Evolutionary conservation across 2,888 invertebrate species (phyloP), one percentile per base, ranked within the genome.

Genomic region (Troglohyphantes excavatus): DNA sequence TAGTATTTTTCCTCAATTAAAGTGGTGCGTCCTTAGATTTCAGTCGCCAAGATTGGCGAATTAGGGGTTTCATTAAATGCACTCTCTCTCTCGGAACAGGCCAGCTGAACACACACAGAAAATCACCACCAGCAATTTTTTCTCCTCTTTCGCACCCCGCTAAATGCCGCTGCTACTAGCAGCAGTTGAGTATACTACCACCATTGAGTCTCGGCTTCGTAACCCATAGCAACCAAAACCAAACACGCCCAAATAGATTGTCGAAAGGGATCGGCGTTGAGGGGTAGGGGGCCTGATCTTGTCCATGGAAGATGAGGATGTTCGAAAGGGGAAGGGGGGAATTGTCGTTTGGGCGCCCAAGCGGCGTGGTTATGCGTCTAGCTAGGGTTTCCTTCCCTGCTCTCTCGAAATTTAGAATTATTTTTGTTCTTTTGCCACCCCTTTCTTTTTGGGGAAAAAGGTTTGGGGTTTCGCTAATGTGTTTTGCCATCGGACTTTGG

Each of bases 321-420:
- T 76, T 76, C 65, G 39, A 76, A 21, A 21, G 68, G 67, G 85
- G 65, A 39, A 39, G 19, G 72, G 61, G 43, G 46, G 63, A 61
- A 26, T 53, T 23, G 33, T 43, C 75, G 53, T 33, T 76, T 61
- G 61, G 88, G 88, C 88, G 88, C 82, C 88, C 75, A 46, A 46
- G 72, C 73, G 87, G 79, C 87, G 87, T 87, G 81, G 81, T 67
- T 81, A 81, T 88, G 75, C 75, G 81, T 88, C 87, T 81, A 81
- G 87, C 81, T 88, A 81, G 61, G 87, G 87, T 88, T 88, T 88
- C 87, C 33, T 39, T 39, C 53, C n/a, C n/a, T n/a, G n/a, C n/a
- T n/a, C n/a, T n/a, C n/a, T n/a, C 72, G 81, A 88, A 88, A 88
- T 88, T 88, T 88, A 78, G 87, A 88, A 88, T 88, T 73, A 68